phyloP scores from a whole-genome alignment of 1,140 invertebrate genomes.

The Drosophila pseudoananassae region DNA sequence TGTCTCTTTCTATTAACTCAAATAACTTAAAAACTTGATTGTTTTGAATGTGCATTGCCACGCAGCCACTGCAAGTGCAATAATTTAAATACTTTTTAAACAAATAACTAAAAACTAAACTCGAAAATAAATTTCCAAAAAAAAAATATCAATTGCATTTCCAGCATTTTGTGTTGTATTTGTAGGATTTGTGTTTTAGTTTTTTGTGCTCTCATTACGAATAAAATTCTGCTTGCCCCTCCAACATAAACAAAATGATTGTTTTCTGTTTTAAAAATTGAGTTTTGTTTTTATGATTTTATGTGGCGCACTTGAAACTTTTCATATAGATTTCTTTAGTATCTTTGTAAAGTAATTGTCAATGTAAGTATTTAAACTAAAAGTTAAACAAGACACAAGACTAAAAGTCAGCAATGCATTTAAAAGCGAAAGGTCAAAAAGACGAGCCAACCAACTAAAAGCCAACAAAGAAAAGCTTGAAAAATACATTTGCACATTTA shows the following conservation, averaged over 20 bases:
- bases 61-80: conserved; percentile 52
- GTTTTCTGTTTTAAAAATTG: conserved; percentile 6
- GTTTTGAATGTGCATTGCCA: conserved; percentile 77
- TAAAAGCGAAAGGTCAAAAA: conserved; percentile 58
- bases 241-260: conserved; percentile 27
- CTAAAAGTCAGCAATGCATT: conserved; percentile 43
- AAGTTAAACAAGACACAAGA: conserved; percentile 45
- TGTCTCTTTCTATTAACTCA: conserved; percentile 47
- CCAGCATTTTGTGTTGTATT: conserved; percentile 73
- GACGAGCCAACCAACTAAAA: conserved; percentile 20
- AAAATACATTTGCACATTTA: conserved; percentile 84
- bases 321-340: conserved; percentile 64
- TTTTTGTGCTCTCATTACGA: conserved; percentile 44
- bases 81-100: conserved; percentile 9
- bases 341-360: conserved; percentile 77
- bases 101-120: conserved; percentile 24
- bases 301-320: conserved; percentile 56
- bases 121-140: conserved; percentile 18
- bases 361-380: conserved; percentile 73
- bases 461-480: conserved; percentile 68
- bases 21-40: conserved; percentile 48
- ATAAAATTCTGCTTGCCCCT: conserved; percentile 53
- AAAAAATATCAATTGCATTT: conserved; percentile 55
- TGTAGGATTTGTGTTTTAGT: conserved; percentile 72
- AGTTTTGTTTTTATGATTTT: conserved; percentile 21